These are phyloP conservation scores for Lochmaea crataegi DNA, from an alignment of 2,888 invertebrate species.

Conservation along the genomic window DNA sequence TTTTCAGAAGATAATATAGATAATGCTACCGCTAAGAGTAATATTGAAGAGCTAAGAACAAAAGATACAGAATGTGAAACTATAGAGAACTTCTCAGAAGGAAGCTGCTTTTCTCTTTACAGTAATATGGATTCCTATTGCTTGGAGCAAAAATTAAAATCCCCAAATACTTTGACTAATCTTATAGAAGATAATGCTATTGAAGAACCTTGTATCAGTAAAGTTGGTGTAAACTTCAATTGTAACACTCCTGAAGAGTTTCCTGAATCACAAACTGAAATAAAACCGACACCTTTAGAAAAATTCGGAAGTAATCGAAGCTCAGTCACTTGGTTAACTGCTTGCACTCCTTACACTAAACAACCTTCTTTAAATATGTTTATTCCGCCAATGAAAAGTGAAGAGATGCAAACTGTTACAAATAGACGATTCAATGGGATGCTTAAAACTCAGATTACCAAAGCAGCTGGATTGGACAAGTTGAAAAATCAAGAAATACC, in stretches of 20 bases:
- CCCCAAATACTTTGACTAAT: neutral
- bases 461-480: neutral
- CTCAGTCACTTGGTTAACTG: conserved; percentile 3
- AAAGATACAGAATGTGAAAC: conserved; percentile 16
- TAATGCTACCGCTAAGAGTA: neutral
- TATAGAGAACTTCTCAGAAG: neutral
- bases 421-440: conserved; percentile 16
- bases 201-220: neutral
- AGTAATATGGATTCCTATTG: neutral
- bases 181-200: neutral
- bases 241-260: conserved; percentile 6
- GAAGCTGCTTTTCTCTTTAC: neutral
- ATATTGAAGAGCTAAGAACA: neutral
- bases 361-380: neutral
- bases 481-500: neutral
- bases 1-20: neutral
- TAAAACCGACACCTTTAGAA: neutral
- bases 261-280: conserved; percentile 1
- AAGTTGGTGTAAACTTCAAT: neutral
- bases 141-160: neutral
- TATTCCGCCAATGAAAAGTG: neutral
- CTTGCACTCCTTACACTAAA: conserved; percentile 4
- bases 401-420: neutral
- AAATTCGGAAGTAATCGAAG: neutral
- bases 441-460: conserved; percentile 18